phyloP scores from a whole-genome alignment of 1,140 invertebrate genomes.

The Diprion similis region DNA sequence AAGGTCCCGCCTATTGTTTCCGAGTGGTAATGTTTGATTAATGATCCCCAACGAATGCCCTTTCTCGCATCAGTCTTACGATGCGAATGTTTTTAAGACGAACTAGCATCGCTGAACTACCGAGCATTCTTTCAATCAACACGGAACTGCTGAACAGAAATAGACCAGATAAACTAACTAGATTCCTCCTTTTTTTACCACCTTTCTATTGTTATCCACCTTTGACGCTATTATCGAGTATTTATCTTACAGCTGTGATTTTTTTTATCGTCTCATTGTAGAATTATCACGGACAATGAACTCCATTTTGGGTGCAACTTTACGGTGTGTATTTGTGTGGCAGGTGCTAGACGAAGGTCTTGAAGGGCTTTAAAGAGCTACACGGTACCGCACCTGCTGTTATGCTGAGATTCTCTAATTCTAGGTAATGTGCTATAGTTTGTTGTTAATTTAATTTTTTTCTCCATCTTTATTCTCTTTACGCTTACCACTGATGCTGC shows the following conservation, averaged over 20 bases:
- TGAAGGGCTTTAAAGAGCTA: slow-evolving; percentile 33
- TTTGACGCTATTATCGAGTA: slow-evolving; percentile 7
- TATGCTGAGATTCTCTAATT: slow-evolving; percentile 42
- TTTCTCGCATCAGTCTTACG: slow-evolving; percentile 2
- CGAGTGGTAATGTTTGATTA: not conserved
- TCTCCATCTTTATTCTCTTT: too few species aligned
- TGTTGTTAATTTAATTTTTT: not conserved
- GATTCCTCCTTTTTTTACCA: slow-evolving; percentile 9
- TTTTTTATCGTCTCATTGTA: not conserved
- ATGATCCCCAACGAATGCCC: too few species aligned
- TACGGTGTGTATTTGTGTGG: slow-evolving; percentile 19
- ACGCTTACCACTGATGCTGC: too few species aligned
- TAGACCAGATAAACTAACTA: slow-evolving; percentile 26
- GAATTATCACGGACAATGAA: slow-evolving; percentile 9
- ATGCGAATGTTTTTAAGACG: slow-evolving; percentile 20
- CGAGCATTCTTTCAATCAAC: not conserved
- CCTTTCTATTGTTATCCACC: not conserved
- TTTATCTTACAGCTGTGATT: not conserved
- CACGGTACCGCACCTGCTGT: slow-evolving; percentile 34
- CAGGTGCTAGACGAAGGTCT: slow-evolving; percentile 48
- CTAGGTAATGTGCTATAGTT: slow-evolving; percentile 38
- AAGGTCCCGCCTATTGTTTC: not conserved
- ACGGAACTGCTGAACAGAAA: slow-evolving; percentile 21
- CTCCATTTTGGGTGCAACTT: not conserved
- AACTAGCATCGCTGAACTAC: slow-evolving; percentile 22